Base-by-base conservation (phyloP, 2,113 vertebrate genomes). In the Psilopogon haemacephalus region DNA sequence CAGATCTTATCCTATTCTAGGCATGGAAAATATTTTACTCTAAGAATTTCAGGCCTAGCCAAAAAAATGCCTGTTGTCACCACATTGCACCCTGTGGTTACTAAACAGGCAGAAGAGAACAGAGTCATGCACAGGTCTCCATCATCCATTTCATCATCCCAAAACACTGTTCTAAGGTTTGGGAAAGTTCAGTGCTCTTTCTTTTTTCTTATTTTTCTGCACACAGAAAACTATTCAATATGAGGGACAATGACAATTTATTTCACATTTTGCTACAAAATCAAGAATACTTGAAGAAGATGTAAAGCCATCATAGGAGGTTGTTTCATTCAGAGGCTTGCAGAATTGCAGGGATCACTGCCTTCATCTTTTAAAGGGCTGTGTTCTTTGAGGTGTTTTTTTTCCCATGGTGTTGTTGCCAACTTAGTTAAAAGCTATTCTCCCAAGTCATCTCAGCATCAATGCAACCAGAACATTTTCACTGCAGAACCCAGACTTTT, bases 21-120 rank as follows among this genome's bases (percentile, higher is more conserved):
- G 52, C 46, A 67, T 20, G 52, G 32, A 92, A 94, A 94, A 90
- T 63, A 84, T 83, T 75, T 32, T 54, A 12, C 75, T 89, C 17
- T 32, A 77, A 85, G 18, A 95, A 93, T 75, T 81, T 84, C 1
- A 72, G 38, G 19, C n/a, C 50, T 40, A 63, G 54, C 9, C 70
- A 93, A 71, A 86, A 94, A 94, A 94, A 96, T 85, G 54, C 28
- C 78, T 93, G n/a, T 84, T 73, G 42, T 73, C 81, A 95, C 84
- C 91, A 95, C 71, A 87, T 0, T 89, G 64, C 15, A 82, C 11
- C 17, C 56, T 79, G 89, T 83, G 94, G 74, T 84, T 67, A 90
- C 73, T 73, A 85, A 89, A 88, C 26, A 87, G 37, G 59, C 59
- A 83, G 44, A 86, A 86, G 54, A 73, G 7, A 7, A 40, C 65